Evolutionary conservation across 2,888 invertebrate genomes (phyloP).

Genomic region (Sisyra terminalis): DNA sequence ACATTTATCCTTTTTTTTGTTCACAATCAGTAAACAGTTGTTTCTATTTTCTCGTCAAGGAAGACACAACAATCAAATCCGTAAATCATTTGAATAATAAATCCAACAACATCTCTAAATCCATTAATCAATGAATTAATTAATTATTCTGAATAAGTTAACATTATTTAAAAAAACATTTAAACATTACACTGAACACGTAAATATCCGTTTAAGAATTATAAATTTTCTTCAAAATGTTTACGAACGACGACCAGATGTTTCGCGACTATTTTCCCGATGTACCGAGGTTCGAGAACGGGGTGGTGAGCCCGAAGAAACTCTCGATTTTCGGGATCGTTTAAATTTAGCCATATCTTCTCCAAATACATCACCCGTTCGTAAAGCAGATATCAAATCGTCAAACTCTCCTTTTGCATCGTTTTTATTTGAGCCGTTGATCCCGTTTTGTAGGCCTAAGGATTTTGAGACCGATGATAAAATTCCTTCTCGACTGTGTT

Average conservation of each 20-base stretch:
- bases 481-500: constrained; percentile 61
- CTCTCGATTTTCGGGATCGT: constrained; percentile 49
- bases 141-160: not conserved
- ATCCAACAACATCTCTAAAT: constrained; percentile 2
- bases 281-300: constrained; percentile 42
- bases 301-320: constrained; percentile 39
- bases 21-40: no score
- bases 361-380: constrained; percentile 90
- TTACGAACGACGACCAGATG: constrained; percentile 30
- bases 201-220: constrained; percentile 1
- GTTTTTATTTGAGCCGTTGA: constrained; percentile 33
- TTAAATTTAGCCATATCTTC: constrained; percentile 91
- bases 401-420: constrained; percentile 83
- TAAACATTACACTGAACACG: not conserved
- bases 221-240: not conserved
- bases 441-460: constrained; percentile 45
- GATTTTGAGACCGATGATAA: constrained; percentile 59
- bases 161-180: constrained; percentile 3
- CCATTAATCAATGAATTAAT: not conserved
- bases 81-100: not conserved
- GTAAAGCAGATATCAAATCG: constrained; percentile 82
- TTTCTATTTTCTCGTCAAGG: no score
- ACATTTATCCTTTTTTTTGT: no score
- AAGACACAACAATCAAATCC: not conserved
- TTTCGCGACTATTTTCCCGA: constrained; percentile 51